A percentile compares a stretch with the other conserved stretches of the same genome.
These are phyloP conservation scores for Stegastes partitus DNA, from an alignment of 2,113 vertebrate species.

Conservation along the genomic window DNA sequence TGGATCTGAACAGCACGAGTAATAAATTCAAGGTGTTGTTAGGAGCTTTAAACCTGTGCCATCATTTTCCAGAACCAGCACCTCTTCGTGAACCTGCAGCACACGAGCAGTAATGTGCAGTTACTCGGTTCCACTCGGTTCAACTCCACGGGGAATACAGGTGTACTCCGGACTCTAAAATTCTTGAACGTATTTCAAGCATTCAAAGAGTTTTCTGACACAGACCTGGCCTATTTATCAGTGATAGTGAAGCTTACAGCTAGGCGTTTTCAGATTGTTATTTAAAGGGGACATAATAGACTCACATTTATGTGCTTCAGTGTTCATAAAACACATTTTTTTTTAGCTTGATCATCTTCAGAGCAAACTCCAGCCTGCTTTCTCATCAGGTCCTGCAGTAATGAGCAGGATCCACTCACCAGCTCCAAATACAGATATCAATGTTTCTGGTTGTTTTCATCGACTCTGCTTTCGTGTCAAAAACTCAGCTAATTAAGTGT, in stretches of 20 bases:
- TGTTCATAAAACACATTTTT: too few relatives aligned
- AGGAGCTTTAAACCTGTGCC: slow-evolving; percentile 5
- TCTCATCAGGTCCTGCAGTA: too few relatives aligned
- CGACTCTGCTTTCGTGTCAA: too few relatives aligned
- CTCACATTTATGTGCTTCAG: too few relatives aligned
- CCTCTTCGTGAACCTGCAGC: neutral
- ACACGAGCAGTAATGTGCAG: slow-evolving; percentile 9
- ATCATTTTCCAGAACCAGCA: slow-evolving; percentile 8
- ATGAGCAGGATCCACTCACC: too few relatives aligned
- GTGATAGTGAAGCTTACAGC: neutral
- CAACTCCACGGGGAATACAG: slow-evolving; percentile 12
- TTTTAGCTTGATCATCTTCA: too few relatives aligned
- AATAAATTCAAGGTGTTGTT: slow-evolving; percentile 11
- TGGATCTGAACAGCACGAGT: slow-evolving; percentile 11
- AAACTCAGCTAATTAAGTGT: too few relatives aligned
- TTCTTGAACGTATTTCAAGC: slow-evolving; percentile 3
- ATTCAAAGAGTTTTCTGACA: neutral
- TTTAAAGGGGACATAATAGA: neutral
- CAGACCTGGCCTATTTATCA: neutral
- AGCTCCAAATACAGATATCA: too few relatives aligned
- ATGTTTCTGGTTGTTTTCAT: too few relatives aligned
- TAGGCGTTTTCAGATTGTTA: neutral
- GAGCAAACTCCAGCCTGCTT: too few relatives aligned
- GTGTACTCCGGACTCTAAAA: slow-evolving; percentile 10
- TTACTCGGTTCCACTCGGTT: slow-evolving; percentile 22